A percentile compares a stretch with the other conserved stretches of the same genome.
phyloP scores from a whole-genome alignment of 2,113 vertebrate genomes.

The Rallus limicola region DNA sequence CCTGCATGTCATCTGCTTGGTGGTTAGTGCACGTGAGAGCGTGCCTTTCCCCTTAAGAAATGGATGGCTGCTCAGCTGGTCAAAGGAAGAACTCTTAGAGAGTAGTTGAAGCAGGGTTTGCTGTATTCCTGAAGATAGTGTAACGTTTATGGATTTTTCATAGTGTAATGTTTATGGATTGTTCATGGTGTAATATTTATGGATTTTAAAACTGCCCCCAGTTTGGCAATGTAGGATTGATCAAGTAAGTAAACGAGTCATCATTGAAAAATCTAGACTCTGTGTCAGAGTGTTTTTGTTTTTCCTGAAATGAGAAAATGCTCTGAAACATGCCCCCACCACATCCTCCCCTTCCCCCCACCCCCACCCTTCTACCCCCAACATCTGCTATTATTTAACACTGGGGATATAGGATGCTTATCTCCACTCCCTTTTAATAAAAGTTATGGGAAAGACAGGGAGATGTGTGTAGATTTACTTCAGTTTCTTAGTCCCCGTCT shows the following conservation, averaged over 20 bases:
- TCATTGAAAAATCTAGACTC: neutral
- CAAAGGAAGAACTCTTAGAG: neutral
- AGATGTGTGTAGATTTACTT: neutral
- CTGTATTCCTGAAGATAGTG: neutral
- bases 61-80: neutral
- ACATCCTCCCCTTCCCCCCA: too few species aligned
- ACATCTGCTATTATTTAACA: neutral
- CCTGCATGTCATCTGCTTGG: neutral
- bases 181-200: too few species aligned
- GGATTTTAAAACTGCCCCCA: neutral
- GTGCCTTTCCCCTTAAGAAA: neutral
- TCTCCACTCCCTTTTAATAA: neutral
- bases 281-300: neutral
- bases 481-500: neutral
- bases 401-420: neutral
- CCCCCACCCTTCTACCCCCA: too few species aligned
- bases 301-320: neutral
- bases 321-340: neutral
- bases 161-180: neutral
- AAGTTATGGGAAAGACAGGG: neutral
- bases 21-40: neutral
- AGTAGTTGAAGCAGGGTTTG: neutral
- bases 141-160: neutral
- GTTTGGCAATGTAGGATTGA: neutral
- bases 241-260: neutral